Evolutionary conservation across 2,113 vertebrate species (phyloP).

Genomic region (Lophotis ruficrista): DNA sequence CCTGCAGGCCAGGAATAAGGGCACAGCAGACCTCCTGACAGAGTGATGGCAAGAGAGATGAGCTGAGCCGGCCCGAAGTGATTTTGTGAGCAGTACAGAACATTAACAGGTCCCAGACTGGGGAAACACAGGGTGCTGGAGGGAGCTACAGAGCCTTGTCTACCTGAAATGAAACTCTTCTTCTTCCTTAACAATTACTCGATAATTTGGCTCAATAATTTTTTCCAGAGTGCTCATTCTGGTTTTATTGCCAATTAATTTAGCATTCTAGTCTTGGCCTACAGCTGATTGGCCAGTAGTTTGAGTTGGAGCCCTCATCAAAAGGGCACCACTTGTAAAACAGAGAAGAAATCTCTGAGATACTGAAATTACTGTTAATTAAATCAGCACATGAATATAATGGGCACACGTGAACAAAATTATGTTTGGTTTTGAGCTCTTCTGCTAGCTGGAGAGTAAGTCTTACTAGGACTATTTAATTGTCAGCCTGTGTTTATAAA

Average conservation of each 20-base stretch:
- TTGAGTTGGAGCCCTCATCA: conserved; percentile 15
- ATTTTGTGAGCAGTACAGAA: background rate
- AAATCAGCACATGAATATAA: conserved; percentile 25
- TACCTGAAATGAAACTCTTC: background rate
- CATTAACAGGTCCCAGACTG: background rate
- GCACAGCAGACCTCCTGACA: background rate
- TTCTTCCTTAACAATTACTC: background rate
- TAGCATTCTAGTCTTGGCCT: background rate
- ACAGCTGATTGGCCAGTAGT: conserved; percentile 11
- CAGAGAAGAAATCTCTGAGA: background rate
- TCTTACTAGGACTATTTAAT: conserved; percentile 25
- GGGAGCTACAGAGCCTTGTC: background rate
- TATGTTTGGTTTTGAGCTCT: conserved; percentile 40
- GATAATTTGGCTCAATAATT: background rate
- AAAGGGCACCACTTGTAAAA: conserved; percentile 38
- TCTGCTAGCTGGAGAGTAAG: background rate
- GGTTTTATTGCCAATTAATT: conserved; percentile 26
- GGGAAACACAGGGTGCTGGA: background rate
- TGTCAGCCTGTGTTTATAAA: conserved; percentile 15
- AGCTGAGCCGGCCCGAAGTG: background rate
- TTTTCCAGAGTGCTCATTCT: background rate
- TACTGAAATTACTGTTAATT: conserved; percentile 46
- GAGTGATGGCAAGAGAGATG: background rate
- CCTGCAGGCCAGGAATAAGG: background rate
- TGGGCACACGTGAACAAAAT: conserved; percentile 29